Percentiles rank a stretch among this genome's conserved stretches.
Conservation (phyloP, 2,113 vertebrate genomes). For the Helogale parvula region DNA sequence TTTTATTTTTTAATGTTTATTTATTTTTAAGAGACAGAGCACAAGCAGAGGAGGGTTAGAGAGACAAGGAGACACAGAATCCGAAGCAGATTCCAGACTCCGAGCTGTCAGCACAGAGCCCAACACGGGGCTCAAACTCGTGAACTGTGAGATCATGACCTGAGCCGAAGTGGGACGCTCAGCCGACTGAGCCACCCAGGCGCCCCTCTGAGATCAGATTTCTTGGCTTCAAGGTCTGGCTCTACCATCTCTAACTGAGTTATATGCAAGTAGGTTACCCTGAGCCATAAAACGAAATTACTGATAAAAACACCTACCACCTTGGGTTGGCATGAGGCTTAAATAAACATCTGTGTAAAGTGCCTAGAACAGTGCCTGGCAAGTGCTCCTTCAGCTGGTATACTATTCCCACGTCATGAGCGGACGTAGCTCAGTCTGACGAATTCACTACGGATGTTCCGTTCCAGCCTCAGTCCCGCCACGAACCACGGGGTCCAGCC, state of each 20-base stretch:
- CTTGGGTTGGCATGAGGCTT: neutral
- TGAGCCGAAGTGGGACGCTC: no score
- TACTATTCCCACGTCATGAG: rapidly evolving
- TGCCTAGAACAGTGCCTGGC: neutral
- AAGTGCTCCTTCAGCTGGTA: neutral
- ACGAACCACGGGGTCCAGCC: rapidly evolving
- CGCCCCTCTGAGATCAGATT: neutral
- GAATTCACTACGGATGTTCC: neutral
- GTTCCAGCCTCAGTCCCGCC: neutral
- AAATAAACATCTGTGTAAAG: neutral
- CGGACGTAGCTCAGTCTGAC: rapidly evolving
- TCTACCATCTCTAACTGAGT: neutral
- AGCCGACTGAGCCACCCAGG: no score
- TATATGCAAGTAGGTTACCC: neutral
- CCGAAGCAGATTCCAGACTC: no score
- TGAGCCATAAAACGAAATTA: neutral
- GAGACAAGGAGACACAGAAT: no score
- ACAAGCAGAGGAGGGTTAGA: no score
- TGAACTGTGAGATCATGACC: no score
- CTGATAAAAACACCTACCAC: neutral
- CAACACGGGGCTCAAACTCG: no score
- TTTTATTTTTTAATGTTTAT: no score
- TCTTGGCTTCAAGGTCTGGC: neutral
- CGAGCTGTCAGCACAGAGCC: no score
- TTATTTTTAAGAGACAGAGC: no score